Conservation (phyloP, 2,113 vertebrate species). For the Eonycteris spelaea region DNA sequence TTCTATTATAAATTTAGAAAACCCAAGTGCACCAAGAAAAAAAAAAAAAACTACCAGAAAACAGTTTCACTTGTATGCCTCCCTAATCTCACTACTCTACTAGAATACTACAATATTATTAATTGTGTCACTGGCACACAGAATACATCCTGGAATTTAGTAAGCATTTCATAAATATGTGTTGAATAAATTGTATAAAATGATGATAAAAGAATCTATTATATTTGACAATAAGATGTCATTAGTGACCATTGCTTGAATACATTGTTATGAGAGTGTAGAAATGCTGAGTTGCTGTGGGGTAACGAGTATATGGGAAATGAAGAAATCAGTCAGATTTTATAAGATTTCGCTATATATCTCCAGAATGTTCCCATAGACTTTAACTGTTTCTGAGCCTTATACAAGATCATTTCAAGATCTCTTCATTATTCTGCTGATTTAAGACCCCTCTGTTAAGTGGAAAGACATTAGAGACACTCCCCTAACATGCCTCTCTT, state of each 20-base stretch:
- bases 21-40: background rate
- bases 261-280: background rate
- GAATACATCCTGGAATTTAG: background rate
- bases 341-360: background rate
- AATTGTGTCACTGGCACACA: background rate
- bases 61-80: background rate
- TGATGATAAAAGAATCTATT: constrained; percentile 5
- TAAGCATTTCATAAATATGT: background rate
- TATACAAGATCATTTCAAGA: background rate
- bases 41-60: background rate
- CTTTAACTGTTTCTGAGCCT: background rate
- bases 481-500: background rate
- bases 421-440: background rate
- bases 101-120: background rate
- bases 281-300: background rate
- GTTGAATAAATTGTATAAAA: constrained; percentile 18
- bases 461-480: background rate
- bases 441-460: background rate
- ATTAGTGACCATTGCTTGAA: background rate
- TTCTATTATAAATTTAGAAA: background rate
- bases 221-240: background rate
- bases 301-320: background rate
- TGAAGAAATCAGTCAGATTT: background rate
- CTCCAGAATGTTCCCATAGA: background rate
- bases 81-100: background rate